Conservation (phyloP, 2,113 vertebrate genomes). For the Cyrtonyx montezumae region DNA sequence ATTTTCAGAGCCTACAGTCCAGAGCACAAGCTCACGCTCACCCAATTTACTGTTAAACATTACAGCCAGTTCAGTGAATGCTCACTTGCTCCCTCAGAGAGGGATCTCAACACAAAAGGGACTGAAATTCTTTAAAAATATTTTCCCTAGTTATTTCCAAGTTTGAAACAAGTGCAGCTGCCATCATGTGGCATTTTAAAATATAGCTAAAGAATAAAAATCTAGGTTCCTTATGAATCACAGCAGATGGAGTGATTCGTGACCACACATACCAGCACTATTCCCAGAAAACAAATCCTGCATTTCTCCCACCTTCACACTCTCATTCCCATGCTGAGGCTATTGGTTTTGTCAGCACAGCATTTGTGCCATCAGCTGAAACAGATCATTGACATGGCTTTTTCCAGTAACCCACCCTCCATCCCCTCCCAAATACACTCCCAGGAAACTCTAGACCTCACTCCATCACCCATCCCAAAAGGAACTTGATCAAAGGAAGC, state of each 20-base stretch:
- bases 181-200: neutral
- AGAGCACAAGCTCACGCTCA: neutral
- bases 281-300: neutral
- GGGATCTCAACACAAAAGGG: neutral
- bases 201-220: neutral
- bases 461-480: neutral
- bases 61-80: neutral
- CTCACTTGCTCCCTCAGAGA: neutral
- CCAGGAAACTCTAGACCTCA: neutral
- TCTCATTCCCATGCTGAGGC: neutral
- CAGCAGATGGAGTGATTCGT: neutral
- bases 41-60: neutral
- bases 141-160: neutral
- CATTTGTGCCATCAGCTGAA: neutral
- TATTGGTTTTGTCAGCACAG: neutral
- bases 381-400: neutral
- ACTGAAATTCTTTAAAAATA: neutral
- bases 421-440: neutral
- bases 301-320: neutral
- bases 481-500: neutral
- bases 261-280: neutral
- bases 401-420: neutral
- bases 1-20: neutral
- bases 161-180: neutral
- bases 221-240: neutral